Conservation (phyloP, 2,113 vertebrate genomes). For the Nanorana parkeri region DNA sequence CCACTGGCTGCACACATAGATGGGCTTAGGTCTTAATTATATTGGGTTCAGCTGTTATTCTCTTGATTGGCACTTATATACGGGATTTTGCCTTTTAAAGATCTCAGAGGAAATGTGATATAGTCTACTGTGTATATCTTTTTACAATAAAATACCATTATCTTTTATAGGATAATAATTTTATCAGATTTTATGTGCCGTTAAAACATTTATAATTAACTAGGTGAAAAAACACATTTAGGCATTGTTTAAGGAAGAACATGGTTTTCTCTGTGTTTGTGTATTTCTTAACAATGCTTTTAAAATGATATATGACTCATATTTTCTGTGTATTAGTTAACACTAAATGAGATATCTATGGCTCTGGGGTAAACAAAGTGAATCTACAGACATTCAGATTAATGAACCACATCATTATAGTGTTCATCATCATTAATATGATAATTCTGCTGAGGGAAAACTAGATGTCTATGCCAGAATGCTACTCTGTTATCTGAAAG, state of each 20-base stretch:
- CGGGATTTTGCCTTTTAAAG: conserved; percentile 10
- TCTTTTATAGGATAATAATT: conserved; percentile 4
- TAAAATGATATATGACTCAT: background rate
- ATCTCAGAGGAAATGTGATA: conserved; percentile 33
- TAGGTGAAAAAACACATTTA: conserved; percentile 12
- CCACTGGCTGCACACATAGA: background rate
- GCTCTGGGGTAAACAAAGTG: conserved; percentile 13
- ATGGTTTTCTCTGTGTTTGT: background rate
- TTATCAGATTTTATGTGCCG: conserved; percentile 17
- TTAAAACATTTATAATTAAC: background rate
- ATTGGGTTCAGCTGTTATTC: conserved; percentile 14
- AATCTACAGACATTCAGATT: conserved; percentile 16
- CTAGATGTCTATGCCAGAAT: conserved; percentile 9
- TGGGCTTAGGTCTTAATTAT: conserved; percentile 9
- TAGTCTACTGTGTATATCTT: conserved; percentile 2
- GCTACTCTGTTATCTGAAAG: background rate
- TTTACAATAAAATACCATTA: conserved; percentile 35
- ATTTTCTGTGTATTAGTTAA: conserved; percentile 23
- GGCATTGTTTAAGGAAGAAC: background rate
- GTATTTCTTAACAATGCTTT: background rate
- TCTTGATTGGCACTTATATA: conserved; percentile 26
- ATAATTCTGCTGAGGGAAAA: background rate
- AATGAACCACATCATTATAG: conserved; percentile 33
- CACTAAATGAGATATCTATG: conserved; percentile 7
- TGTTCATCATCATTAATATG: conserved; percentile 32